Base-by-base conservation (phyloP, 1,140 invertebrate species). In the Lordiphosa mommai region DNA sequence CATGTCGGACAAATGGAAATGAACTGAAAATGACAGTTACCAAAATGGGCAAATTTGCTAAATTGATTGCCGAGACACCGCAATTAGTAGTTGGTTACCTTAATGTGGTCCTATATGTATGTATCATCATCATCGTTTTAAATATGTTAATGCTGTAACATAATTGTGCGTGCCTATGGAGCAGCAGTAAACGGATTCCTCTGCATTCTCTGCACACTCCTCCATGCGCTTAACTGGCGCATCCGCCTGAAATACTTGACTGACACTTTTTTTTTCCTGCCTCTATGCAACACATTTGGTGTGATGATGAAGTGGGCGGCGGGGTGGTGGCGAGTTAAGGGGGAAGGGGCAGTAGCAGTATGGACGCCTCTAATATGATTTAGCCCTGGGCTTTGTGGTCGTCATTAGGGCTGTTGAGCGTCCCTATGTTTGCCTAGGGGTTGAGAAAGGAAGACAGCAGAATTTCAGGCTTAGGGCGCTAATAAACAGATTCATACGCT, bases 111-210 rank as follows among this genome's bases (percentile, higher is more conserved):
- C 10, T n/a, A 55, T 36, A 46, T 34, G 30, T 29, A 41, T 20
- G 17, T 43, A 20, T 7, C 38, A 36, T 33, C 14, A 14, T 38
- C 16, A 38, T 44, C 30, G 40, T 46, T 66, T 51, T 38, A 50
- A 66, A 74, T 74, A 82, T 60, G 61, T 71, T 71, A 80, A 80
- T 80, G 47, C 44, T 29, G 34, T 37, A 56, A 58, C 76, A 67
- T 74, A 67, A 60, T 76, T 82, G 50, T 67, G 56, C 20, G 41
- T 67, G 41, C 27, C 36, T 34, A 55, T 33, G 32, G 12, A 44
- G 14, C 61, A 14, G 49, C 16, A 20, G 27, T 36, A 53, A 41
- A 20, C n/a, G 34, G 44, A 27, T 12, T 17, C n/a, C 23, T 10
- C n/a, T 27, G 32, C 8, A 37, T 57, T 55, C 23, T 56, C 23